These are phyloP conservation scores for Lepus oiostolus DNA, from an alignment of 2,797 vertebrate species.

Conservation along the genomic window DNA sequence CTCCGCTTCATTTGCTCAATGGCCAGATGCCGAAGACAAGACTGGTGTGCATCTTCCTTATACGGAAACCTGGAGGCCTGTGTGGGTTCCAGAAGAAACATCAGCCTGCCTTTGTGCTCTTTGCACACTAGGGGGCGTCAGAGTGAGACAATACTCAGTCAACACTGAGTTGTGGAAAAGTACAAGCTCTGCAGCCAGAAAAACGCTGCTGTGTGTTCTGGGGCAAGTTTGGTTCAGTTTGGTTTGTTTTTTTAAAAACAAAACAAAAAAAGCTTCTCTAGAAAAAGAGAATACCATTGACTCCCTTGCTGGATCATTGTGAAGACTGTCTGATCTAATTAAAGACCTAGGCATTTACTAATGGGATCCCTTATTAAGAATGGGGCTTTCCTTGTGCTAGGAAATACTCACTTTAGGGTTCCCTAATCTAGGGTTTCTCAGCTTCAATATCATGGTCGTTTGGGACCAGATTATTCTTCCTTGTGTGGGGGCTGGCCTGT, in stretches of 20 bases:
- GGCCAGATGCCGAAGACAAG: not conserved
- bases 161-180: constrained; percentile 56
- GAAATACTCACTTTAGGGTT: not conserved
- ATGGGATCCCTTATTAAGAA: not conserved
- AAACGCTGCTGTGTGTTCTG: not conserved
- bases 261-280: not conserved
- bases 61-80: not conserved
- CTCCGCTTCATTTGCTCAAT: not conserved
- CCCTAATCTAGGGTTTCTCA: not conserved
- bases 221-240: not conserved
- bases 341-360: not conserved
- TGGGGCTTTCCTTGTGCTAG: not conserved
- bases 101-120: not conserved
- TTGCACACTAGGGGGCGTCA: constrained; percentile 64
- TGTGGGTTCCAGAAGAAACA: not conserved
- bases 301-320: constrained; percentile 4
- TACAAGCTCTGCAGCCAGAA: not conserved
- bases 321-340: not conserved
- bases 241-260: no score
- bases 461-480: not conserved
- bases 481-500: not conserved
- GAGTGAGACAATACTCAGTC: not conserved
- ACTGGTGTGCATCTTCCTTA: not conserved
- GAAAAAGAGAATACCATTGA: constrained; percentile 9
- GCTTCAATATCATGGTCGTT: not conserved